phyloP scores from a whole-genome alignment of 2,113 vertebrate species.

The Esox niger region DNA sequence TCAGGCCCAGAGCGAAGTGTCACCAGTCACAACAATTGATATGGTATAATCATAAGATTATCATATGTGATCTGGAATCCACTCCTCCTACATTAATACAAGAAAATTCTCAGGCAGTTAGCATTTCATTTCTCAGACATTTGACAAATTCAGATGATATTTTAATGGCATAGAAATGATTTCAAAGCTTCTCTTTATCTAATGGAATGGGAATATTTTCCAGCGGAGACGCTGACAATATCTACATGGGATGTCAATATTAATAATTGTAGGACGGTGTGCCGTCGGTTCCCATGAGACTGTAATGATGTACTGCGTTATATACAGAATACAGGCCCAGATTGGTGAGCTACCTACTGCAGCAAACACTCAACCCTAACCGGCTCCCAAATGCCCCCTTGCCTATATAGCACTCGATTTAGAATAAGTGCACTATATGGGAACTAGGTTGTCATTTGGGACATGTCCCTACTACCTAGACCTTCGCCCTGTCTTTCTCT shows the following conservation, averaged over 20 bases:
- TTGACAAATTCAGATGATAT: constrained; percentile 10
- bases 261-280: constrained; percentile 18
- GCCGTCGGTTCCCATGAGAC: neutral
- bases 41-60: neutral
- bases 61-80: neutral
- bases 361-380: neutral
- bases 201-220: constrained; percentile 23
- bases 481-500: constrained; percentile 1
- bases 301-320: constrained; percentile 15
- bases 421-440: too few species aligned
- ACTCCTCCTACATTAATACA: neutral
- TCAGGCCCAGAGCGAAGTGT: neutral
- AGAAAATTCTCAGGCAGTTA: neutral
- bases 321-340: constrained; percentile 23
- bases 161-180: constrained; percentile 8
- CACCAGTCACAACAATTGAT: neutral
- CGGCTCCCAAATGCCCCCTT: too few species aligned
- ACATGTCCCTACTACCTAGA: neutral
- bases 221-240: constrained; percentile 1
- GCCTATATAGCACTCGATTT: too few species aligned
- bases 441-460: too few species aligned
- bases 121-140: constrained; percentile 12
- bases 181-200: constrained; percentile 15
- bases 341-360: constrained; percentile 4
- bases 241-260: constrained; percentile 22